phyloP scores from a whole-genome alignment of 2,797 vertebrate genomes.

The Anisognathus igniventris region DNA sequence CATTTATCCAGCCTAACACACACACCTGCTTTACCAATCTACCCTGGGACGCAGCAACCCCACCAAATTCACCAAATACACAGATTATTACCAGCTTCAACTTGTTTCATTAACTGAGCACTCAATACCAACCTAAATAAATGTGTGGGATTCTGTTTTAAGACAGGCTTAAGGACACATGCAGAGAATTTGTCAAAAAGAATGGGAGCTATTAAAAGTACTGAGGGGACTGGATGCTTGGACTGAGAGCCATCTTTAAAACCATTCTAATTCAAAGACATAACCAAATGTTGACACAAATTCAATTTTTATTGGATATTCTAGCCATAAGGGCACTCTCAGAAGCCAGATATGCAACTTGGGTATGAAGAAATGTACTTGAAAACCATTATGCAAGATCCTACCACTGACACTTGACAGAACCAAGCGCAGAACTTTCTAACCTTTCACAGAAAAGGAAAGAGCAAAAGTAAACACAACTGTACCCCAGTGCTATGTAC shows the following conservation, averaged over 20 bases:
- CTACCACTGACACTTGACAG: background rate
- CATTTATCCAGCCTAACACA: background rate
- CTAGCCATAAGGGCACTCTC: background rate
- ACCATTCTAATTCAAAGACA: background rate
- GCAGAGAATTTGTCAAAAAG: background rate
- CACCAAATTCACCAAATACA: background rate
- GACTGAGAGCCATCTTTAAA: background rate
- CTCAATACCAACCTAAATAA: background rate
- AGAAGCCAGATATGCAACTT: background rate
- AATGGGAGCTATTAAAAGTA: background rate
- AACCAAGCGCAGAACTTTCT: background rate
- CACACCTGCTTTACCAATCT: background rate
- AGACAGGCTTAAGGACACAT: background rate
- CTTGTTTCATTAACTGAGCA: background rate
- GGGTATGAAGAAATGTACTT: background rate
- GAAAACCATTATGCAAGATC: background rate
- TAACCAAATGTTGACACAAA: fast-evolving
- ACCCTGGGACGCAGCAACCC: fast-evolving
- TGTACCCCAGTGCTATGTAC: background rate
- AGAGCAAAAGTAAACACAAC: background rate
- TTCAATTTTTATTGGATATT: background rate
- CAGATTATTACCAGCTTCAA: background rate
- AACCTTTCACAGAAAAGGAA: background rate
- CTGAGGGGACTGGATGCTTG: background rate
- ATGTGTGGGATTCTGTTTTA: background rate